Percentiles rank a stretch among this genome's conserved stretches.
phyloP scores from a whole-genome alignment of 2,888 invertebrate genomes.

The Amaurobius ferox region DNA sequence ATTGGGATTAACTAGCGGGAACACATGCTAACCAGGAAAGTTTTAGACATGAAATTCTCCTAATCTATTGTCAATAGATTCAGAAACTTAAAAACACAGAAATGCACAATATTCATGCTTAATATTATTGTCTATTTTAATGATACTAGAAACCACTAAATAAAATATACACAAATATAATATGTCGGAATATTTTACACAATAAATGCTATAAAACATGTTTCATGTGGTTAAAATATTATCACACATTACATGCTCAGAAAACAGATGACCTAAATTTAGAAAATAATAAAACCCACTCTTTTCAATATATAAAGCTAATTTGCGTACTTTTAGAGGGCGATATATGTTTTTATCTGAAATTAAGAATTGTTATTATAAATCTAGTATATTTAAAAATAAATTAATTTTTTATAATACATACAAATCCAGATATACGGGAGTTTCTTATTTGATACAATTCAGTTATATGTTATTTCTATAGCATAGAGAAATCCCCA shows the following conservation, averaged over 20 bases:
- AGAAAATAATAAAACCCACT: no score
- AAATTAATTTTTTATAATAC: no score
- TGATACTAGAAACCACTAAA: neutral
- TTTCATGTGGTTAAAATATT: neutral
- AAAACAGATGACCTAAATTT: no score
- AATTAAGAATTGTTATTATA: no score
- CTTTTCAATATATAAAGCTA: no score
- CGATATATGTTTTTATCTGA: no score
- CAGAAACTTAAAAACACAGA: slow-evolving; percentile 6
- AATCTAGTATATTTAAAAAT: no score
- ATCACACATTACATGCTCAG: neutral
- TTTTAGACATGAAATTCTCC: neutral
- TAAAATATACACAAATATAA: neutral
- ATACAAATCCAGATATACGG: no score
- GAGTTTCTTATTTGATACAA: no score
- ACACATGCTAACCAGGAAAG: neutral
- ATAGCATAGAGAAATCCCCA: no score
- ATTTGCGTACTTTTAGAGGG: no score
- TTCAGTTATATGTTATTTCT: no score
- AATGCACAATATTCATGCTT: slow-evolving; percentile 9
- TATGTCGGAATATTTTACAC: neutral
- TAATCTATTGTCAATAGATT: neutral
- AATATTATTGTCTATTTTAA: neutral
- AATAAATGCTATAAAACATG: neutral
- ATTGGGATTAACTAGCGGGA: neutral